Evolutionary conservation across 1,140 invertebrate species (phyloP), one percentile per base, ranked within the genome.

Genomic region (Drepana arcuata): DNA sequence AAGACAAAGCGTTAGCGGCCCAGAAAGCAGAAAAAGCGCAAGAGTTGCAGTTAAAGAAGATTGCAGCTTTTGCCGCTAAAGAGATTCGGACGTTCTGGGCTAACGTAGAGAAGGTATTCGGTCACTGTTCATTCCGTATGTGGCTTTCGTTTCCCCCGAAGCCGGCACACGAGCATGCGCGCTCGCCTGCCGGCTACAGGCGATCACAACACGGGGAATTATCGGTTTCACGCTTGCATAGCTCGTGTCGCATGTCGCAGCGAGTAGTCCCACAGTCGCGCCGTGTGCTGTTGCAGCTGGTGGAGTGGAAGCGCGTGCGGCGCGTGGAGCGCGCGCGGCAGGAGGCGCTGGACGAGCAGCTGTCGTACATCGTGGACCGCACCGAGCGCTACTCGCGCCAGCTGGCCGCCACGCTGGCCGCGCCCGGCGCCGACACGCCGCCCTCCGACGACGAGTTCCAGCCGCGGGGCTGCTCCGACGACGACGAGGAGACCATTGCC

Each of bases 351-450:
- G 97, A 99, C 86, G 91, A 98, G 51, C 97, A 99, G 79, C 86
- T 99, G 12, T 98, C 95, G 77, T 99, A 98, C 68, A 98, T 99
- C 64, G 96, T 99, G 27, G 96, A 97, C 84, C 95, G 98, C 83
- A 99, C 98, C 0, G 97, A 99, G 83, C 97, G 98, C 70, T 98
- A 97, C 85, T 98, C 96, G 14, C 21, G 40, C 14, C 31, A 41
- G 16, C 16, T 23, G 11, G 21, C 35, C 23, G 35, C 38, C 49
- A 60, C 38, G 55, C 46, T 51, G 47, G 36, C 54, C 58, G 59
- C 2, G 2, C 4, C 49, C 61, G 73, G 64, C 59, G 45, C 63
- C 34, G 18, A 21, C 18, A 21, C 18, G 18, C 18, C 18, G 18
- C 18, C 18, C 4, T 21, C 18, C 4, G 18, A 21, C 18, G 18